Conservation (phyloP, 1,140 invertebrate species). For the Venustaconcha ellipsiformis region DNA sequence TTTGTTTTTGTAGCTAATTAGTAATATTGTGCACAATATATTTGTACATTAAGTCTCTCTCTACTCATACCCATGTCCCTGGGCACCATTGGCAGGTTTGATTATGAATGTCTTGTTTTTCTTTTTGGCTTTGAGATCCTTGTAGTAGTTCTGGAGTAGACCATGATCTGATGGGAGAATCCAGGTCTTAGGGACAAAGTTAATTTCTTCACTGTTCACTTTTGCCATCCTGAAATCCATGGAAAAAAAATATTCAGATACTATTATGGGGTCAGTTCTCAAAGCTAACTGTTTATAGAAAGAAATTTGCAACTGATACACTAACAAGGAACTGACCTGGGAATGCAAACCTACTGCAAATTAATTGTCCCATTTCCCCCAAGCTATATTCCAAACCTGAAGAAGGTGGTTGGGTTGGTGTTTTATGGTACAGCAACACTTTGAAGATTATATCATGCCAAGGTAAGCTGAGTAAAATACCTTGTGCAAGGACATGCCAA, state of each 20-base stretch:
- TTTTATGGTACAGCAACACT: neutral
- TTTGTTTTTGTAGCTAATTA: no score
- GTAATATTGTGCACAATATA: neutral
- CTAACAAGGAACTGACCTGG: neutral
- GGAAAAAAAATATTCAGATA: neutral
- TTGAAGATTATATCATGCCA: no score
- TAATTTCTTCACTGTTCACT: constrained; percentile 64
- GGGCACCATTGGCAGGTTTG: constrained; percentile 69
- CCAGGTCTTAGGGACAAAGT: constrained; percentile 68
- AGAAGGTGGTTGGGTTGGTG: neutral
- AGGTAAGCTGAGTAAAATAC: no score
- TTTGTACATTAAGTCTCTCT: neutral
- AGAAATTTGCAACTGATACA: neutral
- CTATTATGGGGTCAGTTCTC: neutral
- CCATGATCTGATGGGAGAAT: constrained; percentile 65
- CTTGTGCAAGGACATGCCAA: no score
- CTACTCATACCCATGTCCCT: constrained; percentile 66
- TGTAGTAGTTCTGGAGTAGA: constrained; percentile 60
- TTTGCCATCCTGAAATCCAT: constrained; percentile 63
- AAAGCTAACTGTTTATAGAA: neutral
- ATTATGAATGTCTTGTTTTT: constrained; percentile 66
- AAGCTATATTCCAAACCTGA: no score
- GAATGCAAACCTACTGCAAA: neutral
- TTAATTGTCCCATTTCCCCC: neutral
- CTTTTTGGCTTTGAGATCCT: constrained; percentile 63